phyloP scores from a whole-genome alignment of 1,140 invertebrate genomes.

The Subanguina moxae region DNA sequence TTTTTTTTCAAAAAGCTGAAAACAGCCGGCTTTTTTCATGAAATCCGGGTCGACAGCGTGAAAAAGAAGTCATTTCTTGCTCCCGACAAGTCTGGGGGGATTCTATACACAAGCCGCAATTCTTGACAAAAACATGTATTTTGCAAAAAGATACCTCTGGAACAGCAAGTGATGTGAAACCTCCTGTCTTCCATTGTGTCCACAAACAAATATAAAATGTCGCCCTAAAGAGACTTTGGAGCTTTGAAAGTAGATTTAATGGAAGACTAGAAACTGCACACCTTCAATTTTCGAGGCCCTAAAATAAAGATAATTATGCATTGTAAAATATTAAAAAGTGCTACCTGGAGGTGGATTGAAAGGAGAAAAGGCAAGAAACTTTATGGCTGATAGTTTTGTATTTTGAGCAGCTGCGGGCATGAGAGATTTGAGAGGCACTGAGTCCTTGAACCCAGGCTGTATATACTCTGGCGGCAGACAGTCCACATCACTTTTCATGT shows the following conservation, averaged over 20 bases:
- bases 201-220: slow-evolving; percentile 29
- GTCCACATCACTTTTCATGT: slow-evolving; percentile 15
- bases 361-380: slow-evolving; percentile 26
- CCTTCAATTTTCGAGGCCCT: slow-evolving; percentile 34
- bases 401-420: slow-evolving; percentile 6
- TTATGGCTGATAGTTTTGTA: slow-evolving; percentile 16
- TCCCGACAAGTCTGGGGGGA: no score
- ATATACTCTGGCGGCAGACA: slow-evolving; percentile 32
- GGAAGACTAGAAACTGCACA: no score
- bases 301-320: no score
- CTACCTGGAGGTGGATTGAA: slow-evolving; percentile 34
- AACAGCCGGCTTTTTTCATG: no score
- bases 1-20: no score
- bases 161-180: slow-evolving; percentile 34
- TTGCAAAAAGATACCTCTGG: slow-evolving; percentile 4
- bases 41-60: no score
- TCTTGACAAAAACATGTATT: no score
- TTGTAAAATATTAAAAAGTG: no score
- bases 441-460: slow-evolving; percentile 20
- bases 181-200: slow-evolving; percentile 38
- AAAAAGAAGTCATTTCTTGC: no score
- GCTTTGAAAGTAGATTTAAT: no score
- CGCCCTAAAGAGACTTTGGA: slow-evolving; percentile 21
- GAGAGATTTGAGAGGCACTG: slow-evolving; percentile 24
- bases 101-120: no score